Conservation (phyloP, 1,140 invertebrate genomes). For the Chelonus insularis region DNA sequence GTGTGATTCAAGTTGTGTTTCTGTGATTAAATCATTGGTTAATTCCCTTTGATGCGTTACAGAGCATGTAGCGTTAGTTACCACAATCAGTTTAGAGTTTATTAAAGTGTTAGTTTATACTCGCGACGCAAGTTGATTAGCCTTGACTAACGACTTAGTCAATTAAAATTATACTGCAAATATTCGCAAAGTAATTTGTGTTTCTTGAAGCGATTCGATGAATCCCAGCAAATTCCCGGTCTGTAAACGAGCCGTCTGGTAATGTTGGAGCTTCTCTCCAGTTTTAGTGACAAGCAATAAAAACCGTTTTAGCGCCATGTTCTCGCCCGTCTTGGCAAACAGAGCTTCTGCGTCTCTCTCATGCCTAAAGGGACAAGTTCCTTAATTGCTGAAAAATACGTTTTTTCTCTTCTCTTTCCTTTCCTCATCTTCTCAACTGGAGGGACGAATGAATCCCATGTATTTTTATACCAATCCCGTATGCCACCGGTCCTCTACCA, state of each 20-base stretch:
- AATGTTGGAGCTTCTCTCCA: neutral
- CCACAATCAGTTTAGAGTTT: too few relatives aligned
- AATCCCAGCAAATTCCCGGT: slow-evolving; percentile 10
- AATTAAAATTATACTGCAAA: slow-evolving; percentile 16
- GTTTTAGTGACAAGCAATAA: slow-evolving; percentile 24
- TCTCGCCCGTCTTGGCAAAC: slow-evolving; percentile 4
- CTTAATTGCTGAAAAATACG: slow-evolving; percentile 17
- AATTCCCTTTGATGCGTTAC: too few relatives aligned
- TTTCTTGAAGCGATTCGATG: neutral
- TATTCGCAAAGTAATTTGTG: slow-evolving; percentile 1
- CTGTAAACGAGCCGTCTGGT: neutral
- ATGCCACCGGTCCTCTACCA: slow-evolving; percentile 28
- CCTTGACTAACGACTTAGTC: neutral
- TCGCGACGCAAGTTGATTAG: neutral
- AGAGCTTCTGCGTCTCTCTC: neutral
- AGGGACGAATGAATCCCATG: slow-evolving; percentile 20
- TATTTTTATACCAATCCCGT: slow-evolving; percentile 33
- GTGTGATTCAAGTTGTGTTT: too few relatives aligned
- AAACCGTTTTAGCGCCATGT: slow-evolving; percentile 26
- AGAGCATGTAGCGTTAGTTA: too few relatives aligned
- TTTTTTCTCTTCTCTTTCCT: slow-evolving; percentile 1
- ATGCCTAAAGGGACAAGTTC: slow-evolving; percentile 15
- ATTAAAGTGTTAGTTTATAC: slow-evolving; percentile 4
- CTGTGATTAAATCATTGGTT: too few relatives aligned
- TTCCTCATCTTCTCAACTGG: slow-evolving; percentile 8